These are phyloP conservation scores for Drosophila ogumai DNA, from an alignment of 1,140 invertebrate species.

Conservation along the genomic window DNA sequence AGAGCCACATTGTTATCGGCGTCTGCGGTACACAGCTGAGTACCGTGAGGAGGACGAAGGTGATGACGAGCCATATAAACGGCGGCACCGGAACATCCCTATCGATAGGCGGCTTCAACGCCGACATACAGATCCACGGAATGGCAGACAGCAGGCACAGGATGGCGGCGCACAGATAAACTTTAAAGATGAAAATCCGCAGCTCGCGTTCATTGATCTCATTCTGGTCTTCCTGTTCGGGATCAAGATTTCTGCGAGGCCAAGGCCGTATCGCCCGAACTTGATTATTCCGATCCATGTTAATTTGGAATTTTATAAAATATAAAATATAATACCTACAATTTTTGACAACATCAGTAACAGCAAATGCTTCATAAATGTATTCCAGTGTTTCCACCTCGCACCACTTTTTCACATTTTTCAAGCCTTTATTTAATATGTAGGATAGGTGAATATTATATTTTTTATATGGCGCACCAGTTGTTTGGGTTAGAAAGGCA, in stretches of 20 bases:
- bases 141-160: conserved; percentile 9
- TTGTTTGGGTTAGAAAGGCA: no score
- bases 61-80: conserved; percentile 4
- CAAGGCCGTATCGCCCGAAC: neutral
- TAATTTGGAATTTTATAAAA: neutral
- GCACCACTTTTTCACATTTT: no score
- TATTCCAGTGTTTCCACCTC: no score
- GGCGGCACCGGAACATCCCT: conserved; percentile 2
- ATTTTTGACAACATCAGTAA: neutral
- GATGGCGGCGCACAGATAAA: conserved; percentile 2
- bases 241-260: no score
- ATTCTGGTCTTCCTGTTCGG: neutral
- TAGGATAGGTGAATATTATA: no score
- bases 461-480: no score
- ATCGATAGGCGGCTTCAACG: neutral
- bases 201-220: neutral
- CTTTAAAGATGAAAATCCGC: conserved; percentile 1
- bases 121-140: conserved; percentile 15
- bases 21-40: conserved; percentile 9
- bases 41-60: conserved; percentile 11
- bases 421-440: no score
- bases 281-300: neutral
- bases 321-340: no score
- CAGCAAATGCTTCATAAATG: neutral
- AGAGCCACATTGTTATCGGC: neutral